Conservation (phyloP, 2,797 vertebrate genomes). For the Lophius americanus region DNA sequence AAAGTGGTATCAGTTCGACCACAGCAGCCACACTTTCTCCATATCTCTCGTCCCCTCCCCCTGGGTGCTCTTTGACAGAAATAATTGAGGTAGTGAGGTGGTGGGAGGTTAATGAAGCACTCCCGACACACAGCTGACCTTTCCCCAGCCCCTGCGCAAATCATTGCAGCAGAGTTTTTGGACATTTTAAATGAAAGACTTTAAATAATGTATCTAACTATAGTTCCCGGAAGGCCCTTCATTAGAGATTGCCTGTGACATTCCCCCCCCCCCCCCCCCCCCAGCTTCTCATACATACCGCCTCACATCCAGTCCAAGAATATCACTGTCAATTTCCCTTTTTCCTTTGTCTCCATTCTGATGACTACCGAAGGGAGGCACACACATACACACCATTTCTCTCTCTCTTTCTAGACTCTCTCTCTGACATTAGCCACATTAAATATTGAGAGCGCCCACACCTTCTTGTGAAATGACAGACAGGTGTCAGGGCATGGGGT, state of each 20-base stretch:
- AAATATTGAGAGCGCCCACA: conserved; percentile 58
- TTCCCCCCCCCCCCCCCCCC: conserved; percentile 73
- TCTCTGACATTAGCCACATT: conserved; percentile 66
- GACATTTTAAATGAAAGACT: conserved; percentile 86
- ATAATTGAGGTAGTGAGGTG: conserved; percentile 81
- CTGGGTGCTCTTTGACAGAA: conserved; percentile 78
- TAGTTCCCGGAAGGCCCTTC: conserved; percentile 83
- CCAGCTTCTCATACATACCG: conserved; percentile 57
- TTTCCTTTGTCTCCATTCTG: conserved; percentile 56
- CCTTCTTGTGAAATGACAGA: conserved; percentile 56
- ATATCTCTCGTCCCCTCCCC: conserved; percentile 33
- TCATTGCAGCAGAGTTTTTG: conserved; percentile 80
- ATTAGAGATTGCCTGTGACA: conserved; percentile 83
- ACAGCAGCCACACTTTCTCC: conserved; percentile 49
- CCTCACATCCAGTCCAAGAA: conserved; percentile 77
- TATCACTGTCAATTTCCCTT: conserved; percentile 75
- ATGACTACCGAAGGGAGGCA: conserved; percentile 14
- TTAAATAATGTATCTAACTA: conserved; percentile 88
- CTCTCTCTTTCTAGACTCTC: conserved; percentile 37
- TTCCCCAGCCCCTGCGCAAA: conserved; percentile 79
- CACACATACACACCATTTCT: neutral
- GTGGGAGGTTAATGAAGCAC: conserved; percentile 86
- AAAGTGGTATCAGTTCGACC: conserved; percentile 65
- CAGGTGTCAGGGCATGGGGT: conserved; percentile 35
- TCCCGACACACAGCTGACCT: conserved; percentile 83